phyloP scores from a whole-genome alignment of 2,113 vertebrate genomes.

The Cygnus atratus region DNA sequence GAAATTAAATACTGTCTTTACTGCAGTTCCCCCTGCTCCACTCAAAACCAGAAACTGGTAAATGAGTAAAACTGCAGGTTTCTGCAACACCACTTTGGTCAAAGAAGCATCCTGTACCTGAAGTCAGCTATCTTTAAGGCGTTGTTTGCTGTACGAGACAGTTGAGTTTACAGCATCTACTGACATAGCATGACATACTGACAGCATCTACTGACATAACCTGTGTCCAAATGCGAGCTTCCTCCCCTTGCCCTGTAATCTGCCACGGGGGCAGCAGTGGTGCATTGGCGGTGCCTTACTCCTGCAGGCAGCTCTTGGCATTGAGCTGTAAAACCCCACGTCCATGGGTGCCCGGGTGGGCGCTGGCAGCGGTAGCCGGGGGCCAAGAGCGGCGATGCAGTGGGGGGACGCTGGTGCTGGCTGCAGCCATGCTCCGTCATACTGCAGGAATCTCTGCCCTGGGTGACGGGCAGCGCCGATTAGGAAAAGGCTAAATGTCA shows the following conservation, averaged over 20 bases:
- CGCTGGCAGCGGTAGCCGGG: not conserved
- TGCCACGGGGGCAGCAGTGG: not conserved
- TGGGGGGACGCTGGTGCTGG: not conserved
- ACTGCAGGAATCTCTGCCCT: slow-evolving; percentile 63
- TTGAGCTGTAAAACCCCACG: not conserved
- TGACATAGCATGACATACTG: too few species aligned
- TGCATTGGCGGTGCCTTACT: not conserved
- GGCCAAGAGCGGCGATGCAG: not conserved
- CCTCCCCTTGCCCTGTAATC: not conserved
- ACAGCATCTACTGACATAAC: not conserved
- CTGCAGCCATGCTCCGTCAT: slow-evolving; percentile 19
- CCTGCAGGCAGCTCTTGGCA: not conserved
- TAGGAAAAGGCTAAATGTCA: slow-evolving; percentile 71
- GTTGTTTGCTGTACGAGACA: not conserved
- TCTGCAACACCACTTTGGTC: not conserved
- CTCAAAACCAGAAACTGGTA: not conserved
- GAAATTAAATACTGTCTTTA: not conserved
- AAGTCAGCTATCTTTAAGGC: not conserved
- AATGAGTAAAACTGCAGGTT: not conserved
- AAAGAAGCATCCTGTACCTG: not conserved
- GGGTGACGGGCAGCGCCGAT: slow-evolving; percentile 57
- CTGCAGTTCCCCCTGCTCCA: not conserved
- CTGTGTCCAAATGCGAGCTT: not conserved
- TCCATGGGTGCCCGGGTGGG: not conserved
- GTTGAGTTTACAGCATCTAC: not conserved